Conservation (phyloP, 1,140 invertebrate species). For the Dinoponera quadriceps region DNA sequence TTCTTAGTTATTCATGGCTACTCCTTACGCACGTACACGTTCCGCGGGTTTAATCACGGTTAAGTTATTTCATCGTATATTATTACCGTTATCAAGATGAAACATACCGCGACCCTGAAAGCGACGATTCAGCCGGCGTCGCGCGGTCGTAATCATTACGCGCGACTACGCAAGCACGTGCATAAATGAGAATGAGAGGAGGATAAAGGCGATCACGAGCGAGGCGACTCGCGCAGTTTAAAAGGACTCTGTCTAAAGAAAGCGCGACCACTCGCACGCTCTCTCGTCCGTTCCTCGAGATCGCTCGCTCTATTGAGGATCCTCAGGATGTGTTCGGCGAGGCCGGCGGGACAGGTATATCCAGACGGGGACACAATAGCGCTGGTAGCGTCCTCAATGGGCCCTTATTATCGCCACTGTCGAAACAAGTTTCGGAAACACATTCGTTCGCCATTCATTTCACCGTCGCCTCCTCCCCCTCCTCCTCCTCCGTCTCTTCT, state of each 20-base stretch:
- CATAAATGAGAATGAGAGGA: not conserved
- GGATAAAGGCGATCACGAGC: constrained; percentile 7
- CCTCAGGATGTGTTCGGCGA: constrained; percentile 81
- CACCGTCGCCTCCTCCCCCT: constrained; percentile 36
- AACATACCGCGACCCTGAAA: not conserved
- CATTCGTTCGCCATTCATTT: constrained; percentile 74
- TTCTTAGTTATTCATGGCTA: too few relatives aligned
- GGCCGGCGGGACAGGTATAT: constrained; percentile 72
- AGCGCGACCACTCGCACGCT: constrained; percentile 13
- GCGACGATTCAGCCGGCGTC: not conserved
- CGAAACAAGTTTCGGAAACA: constrained; percentile 76
- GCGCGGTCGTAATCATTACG: not conserved
- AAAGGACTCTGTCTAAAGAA: constrained; percentile 39
- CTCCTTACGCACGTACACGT: too few relatives aligned
- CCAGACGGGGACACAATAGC: constrained; percentile 72
- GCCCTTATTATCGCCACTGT: constrained; percentile 78
- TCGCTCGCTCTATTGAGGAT: constrained; percentile 68
- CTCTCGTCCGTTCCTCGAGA: constrained; percentile 47
- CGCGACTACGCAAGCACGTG: not conserved
- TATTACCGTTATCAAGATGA: too few relatives aligned
- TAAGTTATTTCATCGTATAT: too few relatives aligned
- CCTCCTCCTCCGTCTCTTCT: constrained; percentile 16
- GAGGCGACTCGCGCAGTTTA: constrained; percentile 2
- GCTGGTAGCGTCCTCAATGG: constrained; percentile 70
- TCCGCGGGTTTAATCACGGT: too few relatives aligned